Evolutionary conservation across 2,797 vertebrate species (phyloP), one percentile per base, ranked within the genome.

Genomic region (Neosilurus mollespiculum): DNA sequence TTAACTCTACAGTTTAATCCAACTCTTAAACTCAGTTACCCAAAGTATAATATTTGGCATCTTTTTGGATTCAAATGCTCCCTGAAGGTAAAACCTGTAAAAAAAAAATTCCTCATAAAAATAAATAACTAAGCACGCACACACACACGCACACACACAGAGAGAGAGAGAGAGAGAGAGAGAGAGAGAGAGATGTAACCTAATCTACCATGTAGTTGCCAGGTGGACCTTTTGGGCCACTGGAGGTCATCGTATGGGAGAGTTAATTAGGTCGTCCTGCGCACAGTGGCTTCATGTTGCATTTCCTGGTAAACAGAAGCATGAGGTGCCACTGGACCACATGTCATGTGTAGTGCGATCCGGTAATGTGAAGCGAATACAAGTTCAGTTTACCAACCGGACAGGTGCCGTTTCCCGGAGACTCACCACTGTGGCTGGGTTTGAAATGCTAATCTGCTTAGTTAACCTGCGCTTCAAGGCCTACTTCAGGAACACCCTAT

Each of bases 201-300:
- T 78, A 78, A 82, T 85, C 56, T 43, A 81, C 58, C 71, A 22
- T 18, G 34, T 22, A 62, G 58, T 64, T 61, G 20, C 73, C 43
- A 70, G 65, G 22, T 34, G 49, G 61, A 78, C 54, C 66, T 70
- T 81, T 81, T 26, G 53, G 70, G 70, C 51, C 75, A 72, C 14
- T 58, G 4, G 64, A 81, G 71, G 71, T 85, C 53, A 77, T n/a
- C 10, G 26, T 7, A 30, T 7, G 61, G 14, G 24, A 26, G 16
- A 78, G n/a, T 62, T 65, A 34, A 70, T 78, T 62, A 56, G 81
- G 56, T 76, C 62, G 59, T 58, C 14, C 3, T 26, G 59, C 49
- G 20, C 26, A n/a, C 30, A 80, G 12, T 20, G 53, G 64, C 24
- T 82, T 77, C 81, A 61, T 26, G 20, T 67, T 78, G 73, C 64